A percentile compares a stretch with the other conserved stretches of the same genome.
Conservation (phyloP, 2,113 vertebrate genomes). For the Scomber scombrus region DNA sequence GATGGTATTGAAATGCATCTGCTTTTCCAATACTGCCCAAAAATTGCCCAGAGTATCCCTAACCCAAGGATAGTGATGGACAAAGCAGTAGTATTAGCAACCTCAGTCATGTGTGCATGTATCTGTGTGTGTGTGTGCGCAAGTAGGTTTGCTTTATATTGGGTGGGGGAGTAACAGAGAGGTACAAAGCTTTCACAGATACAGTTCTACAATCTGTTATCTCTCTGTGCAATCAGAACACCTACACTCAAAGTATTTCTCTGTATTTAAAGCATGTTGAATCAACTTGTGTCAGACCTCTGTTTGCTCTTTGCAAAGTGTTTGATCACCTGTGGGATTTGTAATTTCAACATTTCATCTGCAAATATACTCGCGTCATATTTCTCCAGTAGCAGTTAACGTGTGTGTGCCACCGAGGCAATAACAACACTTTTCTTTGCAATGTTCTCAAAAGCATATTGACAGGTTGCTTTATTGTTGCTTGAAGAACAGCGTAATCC, state of each 20-base stretch:
- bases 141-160: background rate
- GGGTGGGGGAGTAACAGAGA: background rate
- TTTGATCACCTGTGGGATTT: constrained; percentile 76
- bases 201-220: constrained; percentile 16
- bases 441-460: constrained; percentile 2
- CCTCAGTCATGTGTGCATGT: too few species aligned
- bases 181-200: background rate
- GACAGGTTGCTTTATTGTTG: background rate
- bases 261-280: constrained; percentile 44
- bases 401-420: background rate
- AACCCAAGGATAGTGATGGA: too few species aligned
- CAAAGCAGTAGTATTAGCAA: too few species aligned
- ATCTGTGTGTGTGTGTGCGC: background rate
- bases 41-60: too few species aligned
- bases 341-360: constrained; percentile 68
- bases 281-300: constrained; percentile 38
- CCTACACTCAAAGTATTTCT: constrained; percentile 21
- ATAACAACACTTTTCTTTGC: constrained; percentile 25
- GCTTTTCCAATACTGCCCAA: too few species aligned
- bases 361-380: constrained; percentile 61
- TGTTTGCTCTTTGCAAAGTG: constrained; percentile 69
- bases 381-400: constrained; percentile 24
- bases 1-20: too few species aligned
- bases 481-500: background rate
- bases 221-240: constrained; percentile 35